Evolutionary conservation across 2,888 invertebrate species (phyloP).

Genomic region (Melanchra persicariae): DNA sequence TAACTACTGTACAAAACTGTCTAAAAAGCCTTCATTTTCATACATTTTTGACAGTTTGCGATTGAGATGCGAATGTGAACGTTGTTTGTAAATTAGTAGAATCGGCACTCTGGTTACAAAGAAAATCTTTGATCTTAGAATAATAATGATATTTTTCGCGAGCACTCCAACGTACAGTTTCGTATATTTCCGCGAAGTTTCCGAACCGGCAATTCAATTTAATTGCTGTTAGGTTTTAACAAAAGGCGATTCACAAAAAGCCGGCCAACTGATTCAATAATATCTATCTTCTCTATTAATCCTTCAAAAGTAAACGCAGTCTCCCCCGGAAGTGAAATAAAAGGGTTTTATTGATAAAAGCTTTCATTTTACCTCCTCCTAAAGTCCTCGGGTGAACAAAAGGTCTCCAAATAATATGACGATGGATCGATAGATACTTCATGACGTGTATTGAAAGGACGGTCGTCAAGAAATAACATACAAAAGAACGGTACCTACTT

Average conservation of each 20-base stretch:
- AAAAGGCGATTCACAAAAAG: conserved; percentile 21
- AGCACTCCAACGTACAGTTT: not conserved
- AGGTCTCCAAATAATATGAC: not conserved
- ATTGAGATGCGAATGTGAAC: no score
- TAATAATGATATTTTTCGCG: not conserved
- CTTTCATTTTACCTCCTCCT: conserved; percentile 11
- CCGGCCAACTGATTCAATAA: conserved; percentile 20
- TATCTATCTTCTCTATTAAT: conserved; percentile 33
- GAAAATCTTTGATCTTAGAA: not conserved
- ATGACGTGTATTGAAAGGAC: not conserved
- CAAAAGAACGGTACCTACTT: not conserved
- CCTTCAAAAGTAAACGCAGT: conserved; percentile 3
- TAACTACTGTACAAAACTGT: no score
- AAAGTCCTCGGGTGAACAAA: conserved; percentile 10
- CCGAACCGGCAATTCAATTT: conserved; percentile 35
- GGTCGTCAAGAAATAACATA: not conserved
- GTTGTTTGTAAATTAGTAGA: no score
- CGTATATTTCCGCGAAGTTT: conserved; percentile 28
- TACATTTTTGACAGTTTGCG: no score
- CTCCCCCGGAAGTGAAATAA: not conserved
- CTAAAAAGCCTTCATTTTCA: no score
- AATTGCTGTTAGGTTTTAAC: conserved; percentile 28
- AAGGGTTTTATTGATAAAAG: conserved; percentile 15
- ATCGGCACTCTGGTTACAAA: no score
- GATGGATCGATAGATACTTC: not conserved